phyloP scores from a whole-genome alignment of 2,113 vertebrate species.

The Chrysochloris asiatica region DNA sequence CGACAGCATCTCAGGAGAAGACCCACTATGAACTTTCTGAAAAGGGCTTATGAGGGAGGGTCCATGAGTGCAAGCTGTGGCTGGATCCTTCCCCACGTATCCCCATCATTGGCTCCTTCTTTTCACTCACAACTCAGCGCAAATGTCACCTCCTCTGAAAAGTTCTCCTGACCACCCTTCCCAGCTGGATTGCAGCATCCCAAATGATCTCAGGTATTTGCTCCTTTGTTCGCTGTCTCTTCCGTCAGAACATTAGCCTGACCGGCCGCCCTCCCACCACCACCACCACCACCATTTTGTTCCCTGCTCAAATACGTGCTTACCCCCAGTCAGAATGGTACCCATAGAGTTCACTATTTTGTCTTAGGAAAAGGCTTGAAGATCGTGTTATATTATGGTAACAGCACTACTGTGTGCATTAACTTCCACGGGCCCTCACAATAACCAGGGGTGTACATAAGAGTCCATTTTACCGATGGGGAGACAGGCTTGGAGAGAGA shows the following conservation, averaged over 20 bases:
- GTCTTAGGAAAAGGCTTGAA: background rate
- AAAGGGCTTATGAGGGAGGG: background rate
- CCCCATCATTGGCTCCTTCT: background rate
- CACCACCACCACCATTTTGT: too few relatives aligned
- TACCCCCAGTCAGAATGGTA: too few relatives aligned
- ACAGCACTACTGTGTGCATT: background rate
- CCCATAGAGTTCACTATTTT: background rate
- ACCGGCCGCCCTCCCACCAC: too few relatives aligned
- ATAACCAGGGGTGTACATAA: background rate
- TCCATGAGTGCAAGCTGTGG: background rate
- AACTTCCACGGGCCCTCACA: background rate
- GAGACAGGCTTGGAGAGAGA: background rate
- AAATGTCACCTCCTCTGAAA: background rate
- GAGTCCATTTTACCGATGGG: background rate
- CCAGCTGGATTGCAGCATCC: background rate
- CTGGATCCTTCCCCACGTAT: background rate
- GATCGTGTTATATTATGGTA: background rate
- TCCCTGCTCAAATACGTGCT: too few relatives aligned
- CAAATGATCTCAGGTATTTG: background rate
- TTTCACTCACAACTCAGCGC: background rate
- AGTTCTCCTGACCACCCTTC: background rate
- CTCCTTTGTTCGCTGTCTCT: background rate
- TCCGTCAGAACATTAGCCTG: too few relatives aligned
- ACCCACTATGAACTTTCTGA: background rate
- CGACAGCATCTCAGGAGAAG: background rate